Base-by-base conservation (phyloP, 2,888 invertebrate species). In the Caenorhabditis zanzibari region DNA sequence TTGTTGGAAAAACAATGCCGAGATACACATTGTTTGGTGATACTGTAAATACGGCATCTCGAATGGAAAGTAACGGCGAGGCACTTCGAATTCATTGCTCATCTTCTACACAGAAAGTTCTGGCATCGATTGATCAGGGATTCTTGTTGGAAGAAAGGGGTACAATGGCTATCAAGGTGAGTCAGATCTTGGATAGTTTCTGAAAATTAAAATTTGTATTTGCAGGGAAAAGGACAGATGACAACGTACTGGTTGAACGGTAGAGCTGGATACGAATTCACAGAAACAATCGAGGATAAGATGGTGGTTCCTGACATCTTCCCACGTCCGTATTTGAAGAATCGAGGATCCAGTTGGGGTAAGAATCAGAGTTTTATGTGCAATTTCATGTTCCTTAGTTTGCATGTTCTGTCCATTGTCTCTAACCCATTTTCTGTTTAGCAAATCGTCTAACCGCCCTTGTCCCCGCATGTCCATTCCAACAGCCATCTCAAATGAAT, bases 11-110 rank as follows among this genome's bases (percentile, higher is more conserved):
- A n/a, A 93, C 93, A 54, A 93, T 93, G 93, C 93, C 93, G 0
- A 82, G 89, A 26, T 93, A 93, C 76, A 93, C 92, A 69, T 85
- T 93, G 16, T 93, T 93, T 73, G 93, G 93, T 7, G 93, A 93
- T 85, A 93, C 93, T 0, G 93, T 93, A 16, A 93, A 93, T 83
- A 93, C 93, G 9, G 93, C 93, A 2, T 92, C 92, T 12, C 87
- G 93, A 66, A 93, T 93, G 93, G 93, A 93, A 93, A 96, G 96
- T 52, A 96, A 96, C 90, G 97, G 97, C 16, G 95, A 95, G 93
- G 83, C 92, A 1, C 81, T 92, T 44, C 84, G 87, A 59, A 92
- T 92, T 52, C 92, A 92, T 83, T 88, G 90, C 81, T 92, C 92
- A 16, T 81, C 88, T 32, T 77, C 81, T 10, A 90, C 91, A 9